These are phyloP conservation scores for Habroteleia sp. DNA, from an alignment of 2,888 invertebrate genomes.

Conservation along the genomic window DNA sequence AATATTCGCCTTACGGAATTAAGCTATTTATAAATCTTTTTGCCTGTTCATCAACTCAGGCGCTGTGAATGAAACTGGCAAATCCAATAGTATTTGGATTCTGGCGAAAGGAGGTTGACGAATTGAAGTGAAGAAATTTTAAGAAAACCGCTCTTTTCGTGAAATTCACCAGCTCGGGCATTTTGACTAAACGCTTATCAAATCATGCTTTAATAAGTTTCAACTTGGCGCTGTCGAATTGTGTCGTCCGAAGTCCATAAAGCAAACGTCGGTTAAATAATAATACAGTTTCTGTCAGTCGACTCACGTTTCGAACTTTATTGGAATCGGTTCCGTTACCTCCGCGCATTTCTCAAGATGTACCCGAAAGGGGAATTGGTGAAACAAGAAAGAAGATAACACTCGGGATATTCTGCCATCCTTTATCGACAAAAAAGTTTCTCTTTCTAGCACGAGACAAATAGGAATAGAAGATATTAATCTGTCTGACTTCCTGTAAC, in stretches of 20 bases:
- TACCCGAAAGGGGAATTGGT: conserved; percentile 24
- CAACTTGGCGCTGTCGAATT: conserved; percentile 31
- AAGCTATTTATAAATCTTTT: conserved; percentile 51
- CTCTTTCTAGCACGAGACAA: conserved; percentile 66
- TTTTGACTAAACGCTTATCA: conserved; percentile 54
- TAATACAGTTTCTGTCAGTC: conserved; percentile 75
- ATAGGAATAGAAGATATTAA: conserved; percentile 75
- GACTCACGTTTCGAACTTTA: conserved; percentile 78
- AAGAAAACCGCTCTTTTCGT: too few relatives aligned
- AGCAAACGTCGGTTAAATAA: conserved; percentile 71
- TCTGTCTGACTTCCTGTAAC: conserved; percentile 73
- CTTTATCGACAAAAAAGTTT: conserved; percentile 39
- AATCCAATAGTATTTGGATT: conserved; percentile 40
- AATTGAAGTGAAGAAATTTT: too few relatives aligned
- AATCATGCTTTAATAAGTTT: conserved; percentile 54
- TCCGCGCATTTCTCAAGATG: conserved; percentile 66
- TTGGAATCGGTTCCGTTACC: conserved; percentile 79
- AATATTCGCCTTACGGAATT: conserved; percentile 50
- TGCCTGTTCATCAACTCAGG: conserved; percentile 29
- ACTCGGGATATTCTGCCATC: conserved; percentile 40
- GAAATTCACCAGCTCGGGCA: background rate
- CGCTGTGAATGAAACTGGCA: conserved; percentile 15
- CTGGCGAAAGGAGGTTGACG: too few relatives aligned
- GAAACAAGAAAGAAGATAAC: conserved; percentile 58
- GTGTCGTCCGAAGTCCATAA: conserved; percentile 56